Percentiles rank a stretch among this genome's conserved stretches.
Evolutionary conservation across 35 echinoderm and acorn worm species (phyloP).

Genomic region (Eucidaris tribuloides): DNA sequence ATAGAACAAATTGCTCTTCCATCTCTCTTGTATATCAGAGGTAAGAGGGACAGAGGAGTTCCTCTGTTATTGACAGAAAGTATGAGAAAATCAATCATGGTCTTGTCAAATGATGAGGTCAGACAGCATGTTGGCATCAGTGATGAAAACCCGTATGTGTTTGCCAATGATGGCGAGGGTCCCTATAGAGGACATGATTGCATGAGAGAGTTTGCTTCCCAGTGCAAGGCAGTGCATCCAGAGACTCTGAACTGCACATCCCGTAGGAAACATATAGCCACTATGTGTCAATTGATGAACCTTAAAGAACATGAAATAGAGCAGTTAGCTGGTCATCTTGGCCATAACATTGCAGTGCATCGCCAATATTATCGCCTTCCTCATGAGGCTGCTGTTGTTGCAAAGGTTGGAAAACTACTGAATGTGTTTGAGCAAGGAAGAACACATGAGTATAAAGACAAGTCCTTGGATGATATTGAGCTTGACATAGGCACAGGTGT

Average conservation of each 20-base stretch:
- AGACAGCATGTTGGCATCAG: conserved; percentile 21
- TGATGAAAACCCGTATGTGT: conserved; percentile 19
- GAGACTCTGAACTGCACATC: conserved; percentile 29
- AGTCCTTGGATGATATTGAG: conserved; percentile 33
- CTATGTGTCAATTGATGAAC: conserved; percentile 47
- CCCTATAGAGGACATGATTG: conserved; percentile 32
- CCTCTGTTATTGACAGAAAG: conserved; percentile 21
- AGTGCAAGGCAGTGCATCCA: conserved; percentile 36
- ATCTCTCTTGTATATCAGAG: conserved; percentile 6
- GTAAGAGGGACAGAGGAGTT: conserved; percentile 45
- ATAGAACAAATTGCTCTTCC: conserved; percentile 26
- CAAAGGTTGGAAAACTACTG: conserved; percentile 61
- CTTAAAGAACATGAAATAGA: conserved; percentile 53
- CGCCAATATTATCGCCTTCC: conserved; percentile 69
- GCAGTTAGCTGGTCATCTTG: conserved; percentile 40
- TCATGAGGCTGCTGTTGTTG: conserved; percentile 30
- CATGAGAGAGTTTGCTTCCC: not conserved
- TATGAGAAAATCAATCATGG: not conserved
- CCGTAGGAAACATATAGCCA: conserved; percentile 56
- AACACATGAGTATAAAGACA: conserved; percentile 38
- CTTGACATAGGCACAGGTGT: not conserved
- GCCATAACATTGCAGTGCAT: conserved; percentile 46
- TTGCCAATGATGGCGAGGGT: not conserved
- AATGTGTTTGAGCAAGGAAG: conserved; percentile 19
- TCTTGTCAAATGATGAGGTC: conserved; percentile 1